Evolutionary conservation across 2,888 invertebrate genomes (phyloP), one percentile per base, ranked within the genome.

Genomic region (Phengaris alcon): DNA sequence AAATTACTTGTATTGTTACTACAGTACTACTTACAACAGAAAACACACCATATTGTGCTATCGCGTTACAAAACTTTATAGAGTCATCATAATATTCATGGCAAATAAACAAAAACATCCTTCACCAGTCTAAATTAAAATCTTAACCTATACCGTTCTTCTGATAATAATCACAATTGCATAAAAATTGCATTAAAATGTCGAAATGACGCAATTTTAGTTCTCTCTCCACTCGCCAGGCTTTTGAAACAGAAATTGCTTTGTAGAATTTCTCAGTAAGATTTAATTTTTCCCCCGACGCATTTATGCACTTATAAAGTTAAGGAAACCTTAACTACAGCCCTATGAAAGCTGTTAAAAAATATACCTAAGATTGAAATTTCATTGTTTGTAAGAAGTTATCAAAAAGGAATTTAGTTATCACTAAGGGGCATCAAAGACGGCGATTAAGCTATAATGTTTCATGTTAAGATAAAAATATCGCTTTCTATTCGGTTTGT

Each of bases 261-360:
- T 72, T 72, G 72, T 72, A 35, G 22, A 70, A 54, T 72, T 72
- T 72, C 72, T 72, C 72, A 15, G 72, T 72, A 52, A 72, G 52
- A 72, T 72, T 72, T 35, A 72, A 72, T 72, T 72, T 72, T 70
- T 70, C 70, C 52, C 54, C 72, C 52, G 35, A 44, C 51, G 72
- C 72, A 72, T 54, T 72, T 72, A 72, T 52, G 35, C 72, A 72
- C 72, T 72, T 72, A 54, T 52, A 54, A 72, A 72, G 72, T 35
- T 72, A 72, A 72, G 52, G 72, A 72, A 72, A 72, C 15, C 52
- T 51, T 72, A 54, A 69, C 70, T 51, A 70, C 54, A 72, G 52
- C 72, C 72, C 72, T 54, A 13, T 52, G 22, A 72, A 52, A 72
- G 72, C 72, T 22, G 22, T 72, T 72, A 54, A 52, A n/a, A 7